Evolutionary conservation across 1,140 invertebrate species (phyloP), one percentile per base, ranked within the genome.

Genomic region (Drosophila eugracilis): DNA sequence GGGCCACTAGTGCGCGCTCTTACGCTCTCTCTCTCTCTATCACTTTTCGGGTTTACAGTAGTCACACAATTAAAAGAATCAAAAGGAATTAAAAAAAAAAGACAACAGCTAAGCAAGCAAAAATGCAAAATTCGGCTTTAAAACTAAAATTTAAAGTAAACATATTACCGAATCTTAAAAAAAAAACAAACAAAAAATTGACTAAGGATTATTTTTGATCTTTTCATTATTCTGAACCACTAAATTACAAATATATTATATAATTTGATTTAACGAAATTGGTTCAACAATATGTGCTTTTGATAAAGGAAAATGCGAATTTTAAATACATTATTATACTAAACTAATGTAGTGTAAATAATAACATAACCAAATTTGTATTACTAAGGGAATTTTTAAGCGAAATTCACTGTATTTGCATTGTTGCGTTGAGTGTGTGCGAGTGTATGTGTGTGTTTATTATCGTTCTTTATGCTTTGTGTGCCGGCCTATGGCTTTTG

Each of bases 401-500:
- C 50, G n/a, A 57, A 57, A n/a, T 30, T 30, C 58, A 60, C 52
- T 58, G 58, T 58, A 57, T 58, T 57, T 41, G 34, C 24, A n/a
- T 41, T 24, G 36, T 57, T 24, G 39, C 55, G 36, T 41, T 24
- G 22, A n/a, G n/a, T 36, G 37, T 15, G 24, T 42, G 44, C 57
- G 53, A 52, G 36, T 21, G 24, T 42, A 32, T 70, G 49, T 53
- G 36, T 78, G 60, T 72, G 45, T 77, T 54, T 79, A 75, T 75
- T 79, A 79, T 79, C 77, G 77, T 79, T 79, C 77, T 80, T 80
- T 79, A 79, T 75, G 76, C 77, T 79, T 80, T 80, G 77, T 80
- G 53, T 80, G 65, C 77, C 77, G 77, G 77, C 71, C 70, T 55
- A 66, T 47, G 74, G 67, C 58, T 57, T 76, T 73, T 73, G 55